Conservation (phyloP, 2,888 invertebrate species). For the Quadriops clusia region DNA sequence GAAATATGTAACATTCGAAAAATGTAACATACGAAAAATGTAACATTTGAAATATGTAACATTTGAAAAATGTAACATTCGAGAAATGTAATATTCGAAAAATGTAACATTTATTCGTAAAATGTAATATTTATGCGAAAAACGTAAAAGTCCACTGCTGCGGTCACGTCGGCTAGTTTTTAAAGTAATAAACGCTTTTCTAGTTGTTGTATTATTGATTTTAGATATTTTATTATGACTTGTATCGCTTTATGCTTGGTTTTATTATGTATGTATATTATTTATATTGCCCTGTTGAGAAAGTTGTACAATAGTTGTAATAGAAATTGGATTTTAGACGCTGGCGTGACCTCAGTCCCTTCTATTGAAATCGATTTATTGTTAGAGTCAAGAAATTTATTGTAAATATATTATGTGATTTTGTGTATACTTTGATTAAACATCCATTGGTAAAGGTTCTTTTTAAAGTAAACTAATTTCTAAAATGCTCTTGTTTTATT, state of each 20-base stretch:
- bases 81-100: no score
- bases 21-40: no score
- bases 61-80: no score
- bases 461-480: constrained; percentile 15
- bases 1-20: no score
- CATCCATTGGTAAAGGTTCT: constrained; percentile 21
- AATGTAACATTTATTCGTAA: no score
- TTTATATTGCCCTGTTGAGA: constrained; percentile 3
- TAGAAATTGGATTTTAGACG: not conserved
- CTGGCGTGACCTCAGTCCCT: not conserved
- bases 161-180: no score
- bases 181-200: not conserved
- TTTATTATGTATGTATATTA: constrained; percentile 12
- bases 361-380: no score
- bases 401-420: constrained; percentile 18
- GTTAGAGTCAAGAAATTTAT: constrained; percentile 13
- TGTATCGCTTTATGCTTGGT: constrained; percentile 12
- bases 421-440: constrained; percentile 21
- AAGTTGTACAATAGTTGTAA: constrained; percentile 1
- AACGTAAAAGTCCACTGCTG: no score
- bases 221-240: constrained; percentile 8
- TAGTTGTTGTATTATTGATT: no score
- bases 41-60: no score
- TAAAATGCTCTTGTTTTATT: constrained; percentile 3
- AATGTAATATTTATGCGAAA: no score